phyloP scores from a whole-genome alignment of 2,888 invertebrate genomes.

The Gerosis bhagava region DNA sequence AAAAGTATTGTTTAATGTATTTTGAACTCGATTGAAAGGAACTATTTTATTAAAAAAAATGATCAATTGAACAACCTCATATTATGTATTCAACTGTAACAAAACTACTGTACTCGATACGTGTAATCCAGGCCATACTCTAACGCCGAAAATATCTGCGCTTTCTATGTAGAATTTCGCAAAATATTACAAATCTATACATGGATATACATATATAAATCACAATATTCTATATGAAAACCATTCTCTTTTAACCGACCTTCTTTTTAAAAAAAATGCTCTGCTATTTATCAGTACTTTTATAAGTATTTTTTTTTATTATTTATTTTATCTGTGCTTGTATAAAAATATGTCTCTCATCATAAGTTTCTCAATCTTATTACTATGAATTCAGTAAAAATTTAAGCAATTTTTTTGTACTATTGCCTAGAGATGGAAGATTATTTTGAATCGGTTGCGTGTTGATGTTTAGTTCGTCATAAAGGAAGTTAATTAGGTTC shows the following conservation, averaged over 20 bases:
- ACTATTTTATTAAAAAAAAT: no score
- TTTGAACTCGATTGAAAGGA: no score
- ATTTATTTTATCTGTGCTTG: constrained; percentile 24
- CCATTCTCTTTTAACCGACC: constrained; percentile 4
- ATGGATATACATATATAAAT: constrained; percentile 48
- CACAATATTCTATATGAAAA: constrained; percentile 60
- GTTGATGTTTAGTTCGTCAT: no score
- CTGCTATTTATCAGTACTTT: constrained; percentile 17
- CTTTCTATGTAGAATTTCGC: constrained; percentile 77
- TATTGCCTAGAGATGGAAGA: constrained; percentile 16
- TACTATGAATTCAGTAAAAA: constrained; percentile 15
- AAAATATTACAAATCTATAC: constrained; percentile 74
- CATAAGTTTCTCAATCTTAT: constrained; percentile 20
- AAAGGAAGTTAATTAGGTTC: no score
- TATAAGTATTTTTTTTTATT: constrained; percentile 2
- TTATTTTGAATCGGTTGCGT: constrained; percentile 6
- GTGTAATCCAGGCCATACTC: no score
- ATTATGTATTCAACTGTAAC: no score
- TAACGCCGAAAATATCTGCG: constrained; percentile 66
- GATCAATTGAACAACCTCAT: no score
- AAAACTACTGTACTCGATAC: no score
- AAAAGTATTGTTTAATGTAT: no score
- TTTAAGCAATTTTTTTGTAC: constrained; percentile 22
- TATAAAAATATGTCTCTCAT: constrained; percentile 30
- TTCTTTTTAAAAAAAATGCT: constrained; percentile 24